Evolutionary conservation across 2,113 vertebrate genomes (phyloP).

Genomic region (Ptilonorhynchus violaceus): DNA sequence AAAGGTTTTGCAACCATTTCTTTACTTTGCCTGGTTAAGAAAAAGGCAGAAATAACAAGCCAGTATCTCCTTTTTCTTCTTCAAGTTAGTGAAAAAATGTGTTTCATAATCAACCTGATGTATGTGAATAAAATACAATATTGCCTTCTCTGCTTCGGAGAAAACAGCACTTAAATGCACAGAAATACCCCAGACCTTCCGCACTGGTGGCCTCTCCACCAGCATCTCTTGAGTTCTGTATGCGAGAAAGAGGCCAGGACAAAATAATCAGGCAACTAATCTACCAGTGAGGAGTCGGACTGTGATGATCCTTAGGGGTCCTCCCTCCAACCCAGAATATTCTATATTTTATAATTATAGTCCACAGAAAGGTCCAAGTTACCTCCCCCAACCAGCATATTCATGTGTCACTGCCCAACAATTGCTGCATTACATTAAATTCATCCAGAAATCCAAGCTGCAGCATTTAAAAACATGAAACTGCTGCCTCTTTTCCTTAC

Average conservation of each 20-base stretch:
- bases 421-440: not conserved
- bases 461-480: not conserved
- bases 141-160: conserved; percentile 50
- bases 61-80: conserved; percentile 68
- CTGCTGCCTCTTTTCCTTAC: not conserved
- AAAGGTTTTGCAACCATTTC: conserved; percentile 81
- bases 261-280: not conserved
- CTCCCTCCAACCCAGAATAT: not conserved
- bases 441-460: not conserved
- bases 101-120: conserved; percentile 73
- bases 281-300: not conserved
- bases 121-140: conserved; percentile 73
- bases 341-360: fast-evolving
- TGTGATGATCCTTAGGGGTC: not conserved
- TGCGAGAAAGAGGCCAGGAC: not conserved
- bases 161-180: conserved; percentile 30
- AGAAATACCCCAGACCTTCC: not conserved
- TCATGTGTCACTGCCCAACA: not conserved
- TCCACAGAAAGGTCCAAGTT: not conserved
- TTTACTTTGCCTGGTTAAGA: conserved; percentile 79
- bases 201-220: not conserved
- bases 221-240: not conserved
- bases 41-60: conserved; percentile 69
- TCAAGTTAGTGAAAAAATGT: conserved; percentile 64
- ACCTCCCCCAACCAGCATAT: not conserved